Conservation (phyloP, 2,113 vertebrate genomes). For the Rhinolophus sinicus region DNA sequence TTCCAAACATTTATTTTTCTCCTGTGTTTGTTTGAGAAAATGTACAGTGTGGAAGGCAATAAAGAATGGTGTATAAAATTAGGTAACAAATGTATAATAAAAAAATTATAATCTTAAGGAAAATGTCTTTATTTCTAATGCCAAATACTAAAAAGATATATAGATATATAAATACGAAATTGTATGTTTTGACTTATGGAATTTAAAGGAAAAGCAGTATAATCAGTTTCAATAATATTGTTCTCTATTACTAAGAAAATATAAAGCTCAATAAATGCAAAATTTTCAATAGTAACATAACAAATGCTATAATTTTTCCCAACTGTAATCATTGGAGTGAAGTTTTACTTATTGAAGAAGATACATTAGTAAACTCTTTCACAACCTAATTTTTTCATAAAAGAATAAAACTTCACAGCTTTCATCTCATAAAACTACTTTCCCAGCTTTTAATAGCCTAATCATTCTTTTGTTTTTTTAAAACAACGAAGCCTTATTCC, state of each 20-base stretch:
- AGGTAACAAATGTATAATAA: background rate
- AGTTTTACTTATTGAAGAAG: background rate
- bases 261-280: background rate
- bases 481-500: conserved; percentile 53
- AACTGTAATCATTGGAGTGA: background rate
- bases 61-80: background rate
- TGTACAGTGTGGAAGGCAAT: background rate
- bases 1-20: background rate
- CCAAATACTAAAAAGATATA: background rate
- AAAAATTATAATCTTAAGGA: background rate
- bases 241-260: background rate
- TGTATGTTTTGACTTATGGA: background rate
- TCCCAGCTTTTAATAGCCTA: conserved; percentile 38
- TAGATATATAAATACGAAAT: background rate
- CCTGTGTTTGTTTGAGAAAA: background rate
- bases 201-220: background rate
- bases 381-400: background rate
- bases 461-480: conserved; percentile 70
- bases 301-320: background rate
- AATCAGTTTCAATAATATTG: background rate
- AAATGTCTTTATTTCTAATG: background rate
- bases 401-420: background rate
- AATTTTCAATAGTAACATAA: background rate
- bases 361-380: background rate
- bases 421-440: conserved; percentile 21